Base-by-base conservation (phyloP, 2,113 vertebrate genomes). In the Nesogale talazaci region DNA sequence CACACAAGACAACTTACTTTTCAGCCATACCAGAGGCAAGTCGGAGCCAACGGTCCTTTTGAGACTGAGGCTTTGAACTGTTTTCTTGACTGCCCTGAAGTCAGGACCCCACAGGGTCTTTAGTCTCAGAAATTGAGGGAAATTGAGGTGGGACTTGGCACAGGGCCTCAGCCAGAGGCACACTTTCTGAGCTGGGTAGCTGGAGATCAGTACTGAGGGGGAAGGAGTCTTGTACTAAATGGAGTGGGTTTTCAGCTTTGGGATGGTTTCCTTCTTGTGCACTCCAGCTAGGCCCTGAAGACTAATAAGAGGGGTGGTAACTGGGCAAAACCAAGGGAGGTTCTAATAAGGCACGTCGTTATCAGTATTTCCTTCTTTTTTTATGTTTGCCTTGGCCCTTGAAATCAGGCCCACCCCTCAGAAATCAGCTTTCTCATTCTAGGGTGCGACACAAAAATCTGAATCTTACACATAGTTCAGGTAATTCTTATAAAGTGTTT, bases 201-300 rank as follows among this genome's bases (percentile, higher is more conserved):
- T 46, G 36, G 40, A 52, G 72, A 27, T 94, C 93, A 95, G 90
- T 46, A 93, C 46, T 52, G 46, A 52, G 46, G 46, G 46, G 46
- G 46, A 52, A 52, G 46, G 46, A 52, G 46, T 77, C 74, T 86
- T 84, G 11, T 61, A 38, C 27, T n/a, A 46, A 70, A 34, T 87
- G 72, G 85, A 80, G 23, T 65, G 61, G n/a, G 78, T 59, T 88
- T 5, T 5, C 34, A 70, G 59, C 34, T 83, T 90, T 78, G 72
- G 75, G 86, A 63, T 83, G 14, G 56, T 70, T 83, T 86, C 74
- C 38, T 83, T 42, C 56, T 76, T 29, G 6, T 72, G 40, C 46
- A 12, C 84, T 83, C 70, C 4, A 34, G 82, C 70, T 6, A 46
- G 72, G 52, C 81, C 81, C 34, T 40, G 31, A 25, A 86, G 46